Percentiles rank a stretch among this genome's conserved stretches.
phyloP scores from a whole-genome alignment of 2,888 invertebrate species.

The Amblyteles armatorius region DNA sequence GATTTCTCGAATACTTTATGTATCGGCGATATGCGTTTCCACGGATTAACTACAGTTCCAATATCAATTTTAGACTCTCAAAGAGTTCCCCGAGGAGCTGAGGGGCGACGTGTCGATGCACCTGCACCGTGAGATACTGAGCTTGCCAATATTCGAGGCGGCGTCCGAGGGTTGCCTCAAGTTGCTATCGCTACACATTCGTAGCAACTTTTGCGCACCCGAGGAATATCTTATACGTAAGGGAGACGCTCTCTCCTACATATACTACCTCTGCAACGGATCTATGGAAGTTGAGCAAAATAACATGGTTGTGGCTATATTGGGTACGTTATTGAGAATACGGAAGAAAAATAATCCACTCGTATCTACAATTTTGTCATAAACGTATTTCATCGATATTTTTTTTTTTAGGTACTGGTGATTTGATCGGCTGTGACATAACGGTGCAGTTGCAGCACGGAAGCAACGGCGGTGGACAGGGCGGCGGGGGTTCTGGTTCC shows the following conservation, averaged over 20 bases:
- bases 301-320: conserved; percentile 98
- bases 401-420: conserved; percentile 93
- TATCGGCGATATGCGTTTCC: background rate
- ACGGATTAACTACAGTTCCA: conserved; percentile 3
- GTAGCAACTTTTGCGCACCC: conserved; percentile 98
- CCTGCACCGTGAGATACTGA: conserved; percentile 96
- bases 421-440: conserved; percentile 97
- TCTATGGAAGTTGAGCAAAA: conserved; percentile 99
- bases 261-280: conserved; percentile 98
- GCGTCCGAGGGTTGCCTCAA: conserved; percentile 98
- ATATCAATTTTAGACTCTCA: conserved; percentile 90
- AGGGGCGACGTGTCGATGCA: conserved; percentile 98
- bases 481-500: conserved; percentile 86
- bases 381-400: background rate
- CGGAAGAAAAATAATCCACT: background rate
- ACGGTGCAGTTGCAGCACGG: conserved; percentile 91
- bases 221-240: conserved; percentile 97
- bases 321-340: conserved; percentile 88
- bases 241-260: conserved; percentile 96
- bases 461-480: conserved; percentile 87
- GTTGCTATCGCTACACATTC: conserved; percentile 95
- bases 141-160: conserved; percentile 96
- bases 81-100: conserved; percentile 98
- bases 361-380: background rate
- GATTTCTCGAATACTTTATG: conserved; percentile 15